Conservation (phyloP, 2,113 vertebrate genomes). For the Tringa solitaria region DNA sequence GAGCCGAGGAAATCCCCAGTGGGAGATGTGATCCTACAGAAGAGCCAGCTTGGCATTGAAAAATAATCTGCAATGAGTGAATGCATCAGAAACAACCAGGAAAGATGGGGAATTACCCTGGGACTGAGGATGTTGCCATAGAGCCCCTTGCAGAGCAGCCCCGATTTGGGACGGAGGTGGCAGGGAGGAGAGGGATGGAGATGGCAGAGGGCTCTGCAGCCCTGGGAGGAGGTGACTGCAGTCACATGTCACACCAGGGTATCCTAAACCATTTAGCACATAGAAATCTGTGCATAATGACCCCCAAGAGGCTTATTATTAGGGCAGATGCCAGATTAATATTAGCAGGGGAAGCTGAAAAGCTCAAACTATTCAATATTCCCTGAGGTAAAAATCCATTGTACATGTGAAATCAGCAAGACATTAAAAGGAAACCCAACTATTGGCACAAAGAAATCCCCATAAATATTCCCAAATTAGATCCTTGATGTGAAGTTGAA, state of each 20-base stretch:
- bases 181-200: background rate
- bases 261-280: background rate
- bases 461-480: background rate
- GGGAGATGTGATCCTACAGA: background rate
- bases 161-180: background rate
- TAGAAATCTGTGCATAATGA: background rate
- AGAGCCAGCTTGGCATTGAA: background rate
- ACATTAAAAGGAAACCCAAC: background rate
- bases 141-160: background rate
- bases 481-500: background rate
- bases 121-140: background rate
- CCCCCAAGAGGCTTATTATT: background rate
- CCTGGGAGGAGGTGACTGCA: background rate
- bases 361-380: background rate
- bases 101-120: background rate
- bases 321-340: background rate
- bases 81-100: background rate
- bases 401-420: background rate
- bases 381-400: background rate
- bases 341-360: background rate
- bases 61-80: background rate
- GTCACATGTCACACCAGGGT: fast-evolving
- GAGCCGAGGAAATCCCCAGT: background rate
- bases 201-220: background rate
- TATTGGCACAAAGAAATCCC: background rate